Percentiles rank a stretch among this genome's conserved stretches.
Evolutionary conservation across 2,888 invertebrate species (phyloP).

Genomic region (Eueremaeus valkanovi): DNA sequence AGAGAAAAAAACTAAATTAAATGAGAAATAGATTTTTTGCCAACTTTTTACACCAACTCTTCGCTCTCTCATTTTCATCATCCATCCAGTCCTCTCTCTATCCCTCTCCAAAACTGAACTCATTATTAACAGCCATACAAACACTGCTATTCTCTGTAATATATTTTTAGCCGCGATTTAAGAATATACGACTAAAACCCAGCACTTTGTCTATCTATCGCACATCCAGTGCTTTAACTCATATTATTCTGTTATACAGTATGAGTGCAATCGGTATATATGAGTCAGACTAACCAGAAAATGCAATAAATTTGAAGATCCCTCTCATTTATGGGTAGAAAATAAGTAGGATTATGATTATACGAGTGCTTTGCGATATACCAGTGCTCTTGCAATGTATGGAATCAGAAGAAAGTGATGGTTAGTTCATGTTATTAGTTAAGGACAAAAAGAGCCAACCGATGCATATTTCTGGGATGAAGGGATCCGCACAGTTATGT

Average conservation of each 20-base stretch:
- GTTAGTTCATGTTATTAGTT: slow-evolving; percentile 18
- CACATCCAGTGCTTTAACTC: too few species aligned
- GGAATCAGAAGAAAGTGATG: slow-evolving; percentile 22
- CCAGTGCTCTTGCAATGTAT: not conserved
- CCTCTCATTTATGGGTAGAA: not conserved
- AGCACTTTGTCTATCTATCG: too few species aligned
- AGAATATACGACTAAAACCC: too few species aligned
- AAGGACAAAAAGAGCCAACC: slow-evolving; percentile 22
- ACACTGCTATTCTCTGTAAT: too few species aligned
- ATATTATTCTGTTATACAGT: not conserved
- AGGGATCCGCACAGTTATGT: not conserved
- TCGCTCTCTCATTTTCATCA: too few species aligned
- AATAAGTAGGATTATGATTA: slow-evolving; percentile 2
- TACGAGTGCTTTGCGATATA: not conserved
- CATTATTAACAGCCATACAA: not conserved
- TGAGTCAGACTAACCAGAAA: slow-evolving; percentile 7
- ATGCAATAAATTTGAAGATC: slow-evolving; percentile 18
- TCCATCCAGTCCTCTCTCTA: too few species aligned
- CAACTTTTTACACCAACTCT: not conserved
- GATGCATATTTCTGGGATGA: slow-evolving; percentile 23
- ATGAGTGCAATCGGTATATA: not conserved
- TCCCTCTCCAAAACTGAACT: too few species aligned
- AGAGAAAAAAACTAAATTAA: not conserved
- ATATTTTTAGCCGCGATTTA: too few species aligned
- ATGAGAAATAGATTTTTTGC: not conserved